Conservation (phyloP, 2,113 vertebrate species). For the Pungitius pungitius region DNA sequence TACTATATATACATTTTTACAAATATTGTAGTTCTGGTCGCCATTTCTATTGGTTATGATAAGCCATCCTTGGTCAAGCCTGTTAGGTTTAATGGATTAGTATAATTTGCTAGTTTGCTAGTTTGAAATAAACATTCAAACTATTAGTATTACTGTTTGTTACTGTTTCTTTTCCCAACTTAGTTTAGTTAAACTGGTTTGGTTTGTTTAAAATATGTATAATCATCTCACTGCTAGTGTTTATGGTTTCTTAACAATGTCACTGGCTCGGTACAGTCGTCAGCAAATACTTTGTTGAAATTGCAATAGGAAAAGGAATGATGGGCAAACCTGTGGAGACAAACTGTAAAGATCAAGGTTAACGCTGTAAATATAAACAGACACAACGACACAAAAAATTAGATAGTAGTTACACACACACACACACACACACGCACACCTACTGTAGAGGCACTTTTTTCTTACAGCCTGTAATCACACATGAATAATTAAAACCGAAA, state of each 20-base stretch:
- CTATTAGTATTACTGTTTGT: neutral
- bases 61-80: neutral
- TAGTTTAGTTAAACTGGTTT: neutral
- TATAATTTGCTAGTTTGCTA: neutral
- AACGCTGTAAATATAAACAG: neutral
- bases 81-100: neutral
- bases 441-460: constrained; percentile 36
- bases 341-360: neutral
- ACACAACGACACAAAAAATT: constrained; percentile 16
- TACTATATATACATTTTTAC: no score
- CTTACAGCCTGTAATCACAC: constrained; percentile 65
- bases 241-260: no score
- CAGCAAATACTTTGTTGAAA: neutral
- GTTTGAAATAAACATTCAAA: neutral
- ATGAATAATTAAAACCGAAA: constrained; percentile 80
- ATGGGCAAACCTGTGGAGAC: neutral
- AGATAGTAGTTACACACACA: neutral
- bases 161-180: neutral
- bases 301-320: neutral
- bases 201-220: constrained; percentile 6
- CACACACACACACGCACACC: constrained; percentile 17
- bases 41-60: neutral
- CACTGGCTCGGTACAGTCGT: neutral
- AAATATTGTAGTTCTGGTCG: neutral
- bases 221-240: neutral